phyloP scores from a whole-genome alignment of 2,888 invertebrate genomes.

The Diachrysia chrysitis region DNA sequence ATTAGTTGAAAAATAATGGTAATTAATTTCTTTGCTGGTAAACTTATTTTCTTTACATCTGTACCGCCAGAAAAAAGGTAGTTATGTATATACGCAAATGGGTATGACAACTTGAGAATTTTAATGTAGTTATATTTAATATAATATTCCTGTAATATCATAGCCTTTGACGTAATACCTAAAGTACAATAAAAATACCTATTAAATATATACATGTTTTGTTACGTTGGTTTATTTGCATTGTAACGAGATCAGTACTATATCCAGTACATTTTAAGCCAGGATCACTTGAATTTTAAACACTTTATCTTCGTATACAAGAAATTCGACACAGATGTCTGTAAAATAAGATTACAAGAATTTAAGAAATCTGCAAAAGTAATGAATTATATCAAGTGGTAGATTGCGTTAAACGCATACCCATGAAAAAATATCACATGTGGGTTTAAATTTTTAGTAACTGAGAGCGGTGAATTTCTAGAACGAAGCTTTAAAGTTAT shows the following conservation, averaged over 20 bases:
- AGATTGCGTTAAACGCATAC: background rate
- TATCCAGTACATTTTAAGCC: constrained; percentile 32
- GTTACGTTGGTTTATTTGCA: constrained; percentile 30
- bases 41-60: background rate
- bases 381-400: background rate
- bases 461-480: background rate
- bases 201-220: constrained; percentile 28
- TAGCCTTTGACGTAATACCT: constrained; percentile 46
- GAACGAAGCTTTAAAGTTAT: background rate
- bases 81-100: background rate
- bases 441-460: background rate
- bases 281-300: constrained; percentile 13
- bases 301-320: background rate
- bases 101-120: constrained; percentile 7
- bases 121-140: background rate
- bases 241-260: constrained; percentile 44
- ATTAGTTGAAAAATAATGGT: too few species aligned
- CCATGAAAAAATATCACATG: too few species aligned
- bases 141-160: constrained; percentile 32
- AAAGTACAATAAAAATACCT: constrained; percentile 32
- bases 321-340: constrained; percentile 29
- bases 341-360: constrained; percentile 26
- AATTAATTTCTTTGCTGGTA: too few species aligned
- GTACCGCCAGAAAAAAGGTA: background rate
- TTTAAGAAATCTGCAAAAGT: background rate